These are phyloP conservation scores for Pollenia amentaria DNA, from an alignment of 2,888 invertebrate genomes.

Conservation along the genomic window DNA sequence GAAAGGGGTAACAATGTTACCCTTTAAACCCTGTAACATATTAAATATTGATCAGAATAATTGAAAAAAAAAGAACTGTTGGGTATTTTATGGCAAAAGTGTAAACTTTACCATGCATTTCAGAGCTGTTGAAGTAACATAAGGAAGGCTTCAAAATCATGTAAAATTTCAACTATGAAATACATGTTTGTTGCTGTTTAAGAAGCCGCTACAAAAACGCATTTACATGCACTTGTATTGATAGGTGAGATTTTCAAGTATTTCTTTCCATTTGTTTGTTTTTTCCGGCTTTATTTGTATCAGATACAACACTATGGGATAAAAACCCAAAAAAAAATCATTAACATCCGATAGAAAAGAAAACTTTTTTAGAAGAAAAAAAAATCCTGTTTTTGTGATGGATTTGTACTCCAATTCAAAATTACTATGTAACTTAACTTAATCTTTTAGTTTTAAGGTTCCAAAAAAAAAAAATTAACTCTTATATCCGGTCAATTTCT, in stretches of 20 bases:
- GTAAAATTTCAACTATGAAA: slow-evolving; percentile 58
- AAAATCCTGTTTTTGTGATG: no score
- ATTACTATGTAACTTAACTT: neutral
- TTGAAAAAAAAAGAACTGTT: no score
- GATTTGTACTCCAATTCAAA: neutral
- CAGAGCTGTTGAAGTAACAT: slow-evolving; percentile 54
- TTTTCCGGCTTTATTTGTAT: slow-evolving; percentile 1
- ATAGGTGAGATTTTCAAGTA: slow-evolving; percentile 56
- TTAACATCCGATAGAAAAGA: neutral
- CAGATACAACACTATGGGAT: slow-evolving; percentile 35
- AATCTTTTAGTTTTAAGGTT: neutral
- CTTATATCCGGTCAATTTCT: slow-evolving; percentile 14
- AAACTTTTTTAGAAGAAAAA: neutral
- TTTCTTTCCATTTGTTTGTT: slow-evolving; percentile 47
- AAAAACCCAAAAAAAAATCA: neutral
- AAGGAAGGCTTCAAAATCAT: slow-evolving; percentile 71
- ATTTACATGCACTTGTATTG: slow-evolving; percentile 60
- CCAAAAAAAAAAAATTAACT: neutral
- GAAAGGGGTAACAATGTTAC: no score
- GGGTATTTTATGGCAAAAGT: slow-evolving; percentile 7
- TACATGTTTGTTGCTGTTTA: slow-evolving; percentile 50
- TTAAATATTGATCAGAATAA: no score
- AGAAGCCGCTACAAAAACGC: slow-evolving; percentile 63
- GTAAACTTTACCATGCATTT: slow-evolving; percentile 46
- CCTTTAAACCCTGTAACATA: no score